Percentiles rank a stretch among this genome's conserved stretches.
Evolutionary conservation across 1,140 invertebrate species (phyloP).

Genomic region (Diuraphis noxia): DNA sequence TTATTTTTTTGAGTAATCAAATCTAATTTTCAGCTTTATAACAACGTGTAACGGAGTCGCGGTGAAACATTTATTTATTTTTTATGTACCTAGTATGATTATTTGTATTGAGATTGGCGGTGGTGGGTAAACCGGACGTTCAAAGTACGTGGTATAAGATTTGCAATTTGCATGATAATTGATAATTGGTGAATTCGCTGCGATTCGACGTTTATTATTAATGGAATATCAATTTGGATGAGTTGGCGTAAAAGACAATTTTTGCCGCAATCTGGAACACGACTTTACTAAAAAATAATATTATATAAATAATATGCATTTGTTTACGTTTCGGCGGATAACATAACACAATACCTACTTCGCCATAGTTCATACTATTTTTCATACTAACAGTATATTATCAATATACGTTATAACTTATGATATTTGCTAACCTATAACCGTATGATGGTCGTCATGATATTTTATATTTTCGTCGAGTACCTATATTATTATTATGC

Average conservation of each 20-base stretch:
- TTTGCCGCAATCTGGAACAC: neutral
- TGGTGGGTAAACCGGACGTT: neutral
- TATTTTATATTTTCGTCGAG: neutral
- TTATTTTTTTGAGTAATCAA: neutral
- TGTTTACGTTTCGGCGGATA: neutral
- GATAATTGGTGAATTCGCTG: neutral
- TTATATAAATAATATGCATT: neutral
- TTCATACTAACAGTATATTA: neutral
- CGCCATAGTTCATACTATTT: neutral
- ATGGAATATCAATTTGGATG: neutral
- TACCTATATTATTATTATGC: neutral
- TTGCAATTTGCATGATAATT: neutral
- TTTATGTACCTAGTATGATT: neutral
- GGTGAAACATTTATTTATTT: neutral
- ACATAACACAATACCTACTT: neutral
- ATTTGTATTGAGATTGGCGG: neutral
- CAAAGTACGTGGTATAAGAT: neutral
- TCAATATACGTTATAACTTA: neutral
- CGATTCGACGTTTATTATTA: neutral
- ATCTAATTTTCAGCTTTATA: conserved; percentile 40
- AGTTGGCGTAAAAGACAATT: neutral
- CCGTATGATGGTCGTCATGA: neutral
- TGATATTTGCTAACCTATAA: neutral
- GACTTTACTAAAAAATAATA: neutral
- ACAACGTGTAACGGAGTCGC: neutral